phyloP scores from a whole-genome alignment of 2,888 invertebrate genomes.

The Philopedon plagiatum region DNA sequence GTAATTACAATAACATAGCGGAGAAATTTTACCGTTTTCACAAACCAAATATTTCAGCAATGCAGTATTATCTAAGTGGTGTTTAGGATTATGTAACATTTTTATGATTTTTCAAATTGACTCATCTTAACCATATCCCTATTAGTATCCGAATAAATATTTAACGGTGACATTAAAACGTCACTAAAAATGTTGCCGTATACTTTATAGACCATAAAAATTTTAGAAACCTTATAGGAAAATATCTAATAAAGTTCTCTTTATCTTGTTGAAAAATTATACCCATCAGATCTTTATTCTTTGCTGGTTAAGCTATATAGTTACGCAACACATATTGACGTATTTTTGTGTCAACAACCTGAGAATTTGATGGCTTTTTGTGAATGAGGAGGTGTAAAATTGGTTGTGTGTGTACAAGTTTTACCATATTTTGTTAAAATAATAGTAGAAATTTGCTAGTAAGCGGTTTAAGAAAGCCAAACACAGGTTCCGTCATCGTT shows the following conservation, averaged over 20 bases:
- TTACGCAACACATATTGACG: not conserved
- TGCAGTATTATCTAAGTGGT: not conserved
- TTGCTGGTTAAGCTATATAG: not conserved
- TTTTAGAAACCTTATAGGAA: conserved; percentile 27
- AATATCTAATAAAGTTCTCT: conserved; percentile 23
- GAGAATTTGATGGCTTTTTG: no score
- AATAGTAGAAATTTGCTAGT: no score
- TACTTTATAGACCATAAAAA: not conserved
- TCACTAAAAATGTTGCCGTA: not conserved
- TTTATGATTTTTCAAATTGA: not conserved
- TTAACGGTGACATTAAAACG: not conserved
- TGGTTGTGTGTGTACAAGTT: no score
- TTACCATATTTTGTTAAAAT: no score
- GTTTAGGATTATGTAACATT: not conserved
- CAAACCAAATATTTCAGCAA: not conserved
- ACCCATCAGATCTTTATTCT: conserved; percentile 19
- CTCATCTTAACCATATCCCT: not conserved
- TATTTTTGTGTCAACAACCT: no score
- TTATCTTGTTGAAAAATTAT: conserved; percentile 41
- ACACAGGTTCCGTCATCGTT: no score
- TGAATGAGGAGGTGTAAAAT: no score
- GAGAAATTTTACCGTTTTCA: not conserved
- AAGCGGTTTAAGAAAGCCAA: no score
- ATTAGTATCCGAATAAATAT: not conserved
- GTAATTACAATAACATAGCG: no score